phyloP scores from a whole-genome alignment of 64 coral and sea anemone genomes.

The Acropora tenuis region DNA sequence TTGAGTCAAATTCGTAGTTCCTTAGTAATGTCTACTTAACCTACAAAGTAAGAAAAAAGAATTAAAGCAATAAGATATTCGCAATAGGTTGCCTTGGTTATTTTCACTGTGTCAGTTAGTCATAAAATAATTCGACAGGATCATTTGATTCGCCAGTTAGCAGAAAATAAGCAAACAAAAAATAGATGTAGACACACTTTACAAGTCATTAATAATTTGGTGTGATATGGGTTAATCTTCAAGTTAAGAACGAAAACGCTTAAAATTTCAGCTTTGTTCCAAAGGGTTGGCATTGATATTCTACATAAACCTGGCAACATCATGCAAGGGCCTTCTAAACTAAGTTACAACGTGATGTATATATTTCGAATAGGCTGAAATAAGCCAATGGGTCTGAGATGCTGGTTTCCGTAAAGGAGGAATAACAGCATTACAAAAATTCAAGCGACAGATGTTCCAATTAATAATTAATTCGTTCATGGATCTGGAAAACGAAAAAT shows the following conservation, averaged over 20 bases:
- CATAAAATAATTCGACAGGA: not conserved
- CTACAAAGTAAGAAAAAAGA: not conserved
- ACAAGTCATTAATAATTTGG: no score
- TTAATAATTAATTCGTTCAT: not conserved
- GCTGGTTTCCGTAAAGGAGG: not conserved
- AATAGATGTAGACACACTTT: no score
- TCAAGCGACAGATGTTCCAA: not conserved
- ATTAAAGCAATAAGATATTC: no score
- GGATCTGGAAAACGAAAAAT: no score
- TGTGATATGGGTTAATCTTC: no score
- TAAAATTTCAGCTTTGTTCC: not conserved
- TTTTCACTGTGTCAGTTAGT: not conserved
- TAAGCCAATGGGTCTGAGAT: not conserved
- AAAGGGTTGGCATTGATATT: not conserved
- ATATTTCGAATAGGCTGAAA: not conserved
- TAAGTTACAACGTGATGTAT: not conserved
- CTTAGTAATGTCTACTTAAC: not conserved
- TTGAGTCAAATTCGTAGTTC: not conserved
- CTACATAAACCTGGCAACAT: not conserved
- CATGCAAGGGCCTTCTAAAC: not conserved
- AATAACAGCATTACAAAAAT: not conserved
- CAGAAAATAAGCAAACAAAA: no score
- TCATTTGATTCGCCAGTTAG: not conserved
- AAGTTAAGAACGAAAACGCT: no score
- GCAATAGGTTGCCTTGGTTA: no score